Evolutionary conservation across 2,888 invertebrate genomes (phyloP).

Genomic region (Melipona bicolor): DNA sequence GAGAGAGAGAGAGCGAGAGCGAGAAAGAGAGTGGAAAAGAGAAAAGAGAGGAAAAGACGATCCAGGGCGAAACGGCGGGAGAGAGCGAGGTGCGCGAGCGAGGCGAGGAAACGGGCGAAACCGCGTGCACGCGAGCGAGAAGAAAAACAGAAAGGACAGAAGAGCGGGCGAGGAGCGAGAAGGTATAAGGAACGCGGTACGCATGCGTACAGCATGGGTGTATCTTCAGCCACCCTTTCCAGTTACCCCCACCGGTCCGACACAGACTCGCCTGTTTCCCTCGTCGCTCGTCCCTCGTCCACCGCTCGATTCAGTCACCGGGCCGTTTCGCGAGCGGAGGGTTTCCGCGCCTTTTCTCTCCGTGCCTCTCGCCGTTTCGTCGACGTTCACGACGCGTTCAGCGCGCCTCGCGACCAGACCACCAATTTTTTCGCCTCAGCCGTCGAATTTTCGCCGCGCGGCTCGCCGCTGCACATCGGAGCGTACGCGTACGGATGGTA

Average conservation of each 20-base stretch:
- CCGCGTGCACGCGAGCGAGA: constrained; percentile 29
- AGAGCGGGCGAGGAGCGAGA: constrained; percentile 25
- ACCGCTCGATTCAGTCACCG: constrained; percentile 81
- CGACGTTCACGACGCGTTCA: not conserved
- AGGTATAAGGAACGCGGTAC: constrained; percentile 44
- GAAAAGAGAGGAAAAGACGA: not conserved
- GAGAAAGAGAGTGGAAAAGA: constrained; percentile 33
- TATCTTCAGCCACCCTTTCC: constrained; percentile 77
- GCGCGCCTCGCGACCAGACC: not conserved
- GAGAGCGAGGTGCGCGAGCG: constrained; percentile 17
- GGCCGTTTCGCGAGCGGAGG: constrained; percentile 81
- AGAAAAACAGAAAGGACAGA: constrained; percentile 25
- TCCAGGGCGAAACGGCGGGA: constrained; percentile 17
- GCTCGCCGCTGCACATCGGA: too few relatives aligned
- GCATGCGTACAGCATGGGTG: constrained; percentile 80
- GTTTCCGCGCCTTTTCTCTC: constrained; percentile 73
- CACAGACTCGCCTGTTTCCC: constrained; percentile 61
- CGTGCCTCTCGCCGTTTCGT: constrained; percentile 34
- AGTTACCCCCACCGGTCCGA: constrained; percentile 64
- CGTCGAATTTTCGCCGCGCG: too few relatives aligned
- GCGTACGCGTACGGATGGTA: not conserved
- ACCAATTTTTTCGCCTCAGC: not conserved
- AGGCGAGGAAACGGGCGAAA: constrained; percentile 24
- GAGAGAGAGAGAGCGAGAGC: constrained; percentile 9
- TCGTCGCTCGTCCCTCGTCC: constrained; percentile 73